Evolutionary conservation across 2,888 invertebrate genomes (phyloP), one percentile per base, ranked within the genome.

Genomic region (Stramonita haemastoma): DNA sequence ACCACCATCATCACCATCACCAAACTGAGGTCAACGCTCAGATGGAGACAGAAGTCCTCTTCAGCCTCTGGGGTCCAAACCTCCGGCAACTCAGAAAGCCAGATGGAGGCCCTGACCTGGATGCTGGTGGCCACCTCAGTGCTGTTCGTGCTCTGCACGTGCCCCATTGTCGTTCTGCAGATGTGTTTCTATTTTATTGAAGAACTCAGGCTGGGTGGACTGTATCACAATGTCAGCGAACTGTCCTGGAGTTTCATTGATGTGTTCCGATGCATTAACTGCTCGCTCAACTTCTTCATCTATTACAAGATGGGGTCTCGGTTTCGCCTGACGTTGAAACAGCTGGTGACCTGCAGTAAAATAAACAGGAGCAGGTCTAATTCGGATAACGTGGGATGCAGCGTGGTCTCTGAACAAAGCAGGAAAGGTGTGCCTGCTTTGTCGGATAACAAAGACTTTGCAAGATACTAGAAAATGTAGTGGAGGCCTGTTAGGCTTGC

Each of bases 261-360:
- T 17, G 57, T 79, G n/a, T 79, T 87, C 26, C 26, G 87, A 19
- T 79, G 56, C 46, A 34, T 79, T 60, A 87, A 87, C 87, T 87
- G 57, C 32, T 87, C 87, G 1, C 56, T 77, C 79, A 87, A 87
- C n/a, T 87, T 87, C 87, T 87, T 87, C 34, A 26, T 87, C 19
- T 87, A 87, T 22, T 79, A 57, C 11, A 15, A 32, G 5, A 57
- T 87, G 87, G 87, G 87, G 26, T 87, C 87, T 19, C 77, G 73
- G 17, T 87, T 87, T 26, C 87, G 77, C 36, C 34, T 56, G 32
- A 87, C 87, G 5, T 15, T 79, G 32, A 79, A 11, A 32, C 77
- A 79, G 60, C 60, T 60, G 13, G 46, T 46, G 4, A 46, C 46
- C 8, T 46, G 46, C 46, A 46, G 8, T 5, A 8, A 46, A 46